phyloP scores from a whole-genome alignment of 2,888 invertebrate genomes.

The Carcina quercana region DNA sequence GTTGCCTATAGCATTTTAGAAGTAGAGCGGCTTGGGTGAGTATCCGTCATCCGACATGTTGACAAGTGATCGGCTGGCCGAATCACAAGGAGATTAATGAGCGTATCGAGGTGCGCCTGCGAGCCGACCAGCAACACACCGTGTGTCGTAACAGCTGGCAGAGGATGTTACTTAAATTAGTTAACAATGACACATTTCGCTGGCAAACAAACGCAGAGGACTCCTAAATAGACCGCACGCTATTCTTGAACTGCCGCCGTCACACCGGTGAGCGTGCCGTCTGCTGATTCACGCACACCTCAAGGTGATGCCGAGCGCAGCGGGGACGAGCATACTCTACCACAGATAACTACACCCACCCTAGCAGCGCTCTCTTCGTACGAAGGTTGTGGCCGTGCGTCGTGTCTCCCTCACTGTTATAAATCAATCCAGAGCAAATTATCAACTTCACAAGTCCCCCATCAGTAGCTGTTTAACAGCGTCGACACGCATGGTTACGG shows the following conservation, averaged over 20 bases:
- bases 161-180: slow-evolving; percentile 70
- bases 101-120: slow-evolving; percentile 36
- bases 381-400: background rate
- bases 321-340: slow-evolving; percentile 19
- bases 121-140: slow-evolving; percentile 32
- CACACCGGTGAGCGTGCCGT: slow-evolving; percentile 63
- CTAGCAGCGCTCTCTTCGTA: background rate
- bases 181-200: slow-evolving; percentile 74
- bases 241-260: slow-evolving; percentile 65
- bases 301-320: slow-evolving; percentile 52
- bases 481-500: slow-evolving; percentile 2
- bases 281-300: slow-evolving; percentile 67
- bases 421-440: background rate
- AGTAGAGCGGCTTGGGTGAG: slow-evolving; percentile 4
- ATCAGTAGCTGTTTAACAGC: too few species aligned
- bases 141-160: slow-evolving; percentile 68
- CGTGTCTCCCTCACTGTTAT: background rate
- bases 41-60: slow-evolving; percentile 12
- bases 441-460: too few species aligned
- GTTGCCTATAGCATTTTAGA: background rate
- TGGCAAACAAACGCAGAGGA: slow-evolving; percentile 71
- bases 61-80: slow-evolving; percentile 16
- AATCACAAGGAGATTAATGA: slow-evolving; percentile 28
- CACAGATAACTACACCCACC: too few species aligned
- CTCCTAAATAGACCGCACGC: slow-evolving; percentile 68